Evolutionary conservation across 2,797 vertebrate species (phyloP), one percentile per base, ranked within the genome.

Genomic region (Premnoplex brunnescens): DNA sequence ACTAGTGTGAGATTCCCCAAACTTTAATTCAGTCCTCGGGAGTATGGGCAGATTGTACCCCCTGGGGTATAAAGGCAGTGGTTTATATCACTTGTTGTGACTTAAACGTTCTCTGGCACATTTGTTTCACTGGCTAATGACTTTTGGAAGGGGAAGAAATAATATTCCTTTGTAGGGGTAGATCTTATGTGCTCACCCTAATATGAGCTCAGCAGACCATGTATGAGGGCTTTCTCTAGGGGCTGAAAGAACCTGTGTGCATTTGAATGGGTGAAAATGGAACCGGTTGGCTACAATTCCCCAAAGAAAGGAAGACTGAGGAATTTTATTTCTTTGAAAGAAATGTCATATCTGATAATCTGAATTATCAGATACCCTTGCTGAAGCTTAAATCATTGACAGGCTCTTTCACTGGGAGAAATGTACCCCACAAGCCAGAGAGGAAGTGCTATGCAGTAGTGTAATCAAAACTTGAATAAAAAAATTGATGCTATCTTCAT

Each of bases 71-170:
- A 39, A 77, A 74, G 34, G 4, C 44, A 93, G 26, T 3, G 13
- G 17, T 78, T 91, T 44, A 34, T 41, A 9, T 60, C 27, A 19
- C 58, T 64, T 21, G 6, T 32, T 59, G 26, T 54, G 51, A 34
- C 0, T 0, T 64, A 41, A 78, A 17, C 1, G 0, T 55, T 39
- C 27, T 68, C 34, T 63, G n/a, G 5, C 12, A 12, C 3, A 3
- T 64, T 63, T n/a, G 7, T 94, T 87, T 74, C 34, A 5, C 24
- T 84, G 46, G 5, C 34, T 75, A 26, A 22, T 82, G 48, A 21
- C 24, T 55, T 54, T 64, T 63, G 85, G 44, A 89, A 74, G 14
- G 37, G 23, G 12, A 22, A 64, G 34, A 49, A 72, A 27, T 39
- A n/a, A 23, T 55, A 63, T 17, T 68, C 13, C 28, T 85, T 84